phyloP scores from a whole-genome alignment of 2,797 vertebrate species.

The Agapornis canus region DNA sequence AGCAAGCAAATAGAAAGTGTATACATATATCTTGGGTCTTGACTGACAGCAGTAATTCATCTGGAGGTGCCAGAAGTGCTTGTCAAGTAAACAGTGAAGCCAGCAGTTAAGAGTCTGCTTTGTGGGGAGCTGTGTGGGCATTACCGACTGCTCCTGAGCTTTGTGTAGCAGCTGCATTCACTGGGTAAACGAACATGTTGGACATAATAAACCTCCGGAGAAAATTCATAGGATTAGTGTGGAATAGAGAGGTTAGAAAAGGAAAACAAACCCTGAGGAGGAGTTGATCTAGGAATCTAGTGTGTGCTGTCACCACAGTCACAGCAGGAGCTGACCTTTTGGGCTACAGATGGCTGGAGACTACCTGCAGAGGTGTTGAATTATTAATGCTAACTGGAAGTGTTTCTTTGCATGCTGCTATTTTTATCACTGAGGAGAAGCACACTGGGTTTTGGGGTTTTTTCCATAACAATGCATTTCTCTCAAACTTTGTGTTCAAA shows the following conservation, averaged over 20 bases:
- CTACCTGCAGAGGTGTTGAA: background rate
- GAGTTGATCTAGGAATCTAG: background rate
- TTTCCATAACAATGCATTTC: background rate
- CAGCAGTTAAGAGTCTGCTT: background rate
- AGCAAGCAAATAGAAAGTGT: background rate
- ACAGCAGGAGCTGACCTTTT: background rate
- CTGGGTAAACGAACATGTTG: background rate
- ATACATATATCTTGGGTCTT: fast-evolving
- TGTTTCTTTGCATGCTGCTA: background rate
- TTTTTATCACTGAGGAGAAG: background rate
- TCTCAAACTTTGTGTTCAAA: background rate
- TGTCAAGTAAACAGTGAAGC: background rate
- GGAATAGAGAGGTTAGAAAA: background rate
- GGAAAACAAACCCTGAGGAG: background rate
- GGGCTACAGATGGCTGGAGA: constrained; percentile 16
- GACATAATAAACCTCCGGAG: background rate
- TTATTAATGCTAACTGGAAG: background rate
- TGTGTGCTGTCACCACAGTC: background rate
- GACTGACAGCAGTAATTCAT: background rate
- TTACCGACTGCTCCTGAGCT: background rate
- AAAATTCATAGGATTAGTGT: background rate
- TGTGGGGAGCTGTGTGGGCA: background rate
- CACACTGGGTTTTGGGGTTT: fast-evolving
- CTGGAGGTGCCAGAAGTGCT: background rate
- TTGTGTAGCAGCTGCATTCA: background rate